phyloP scores from a whole-genome alignment of 2,888 invertebrate genomes.

The Marasmarcha lunaedactyla region DNA sequence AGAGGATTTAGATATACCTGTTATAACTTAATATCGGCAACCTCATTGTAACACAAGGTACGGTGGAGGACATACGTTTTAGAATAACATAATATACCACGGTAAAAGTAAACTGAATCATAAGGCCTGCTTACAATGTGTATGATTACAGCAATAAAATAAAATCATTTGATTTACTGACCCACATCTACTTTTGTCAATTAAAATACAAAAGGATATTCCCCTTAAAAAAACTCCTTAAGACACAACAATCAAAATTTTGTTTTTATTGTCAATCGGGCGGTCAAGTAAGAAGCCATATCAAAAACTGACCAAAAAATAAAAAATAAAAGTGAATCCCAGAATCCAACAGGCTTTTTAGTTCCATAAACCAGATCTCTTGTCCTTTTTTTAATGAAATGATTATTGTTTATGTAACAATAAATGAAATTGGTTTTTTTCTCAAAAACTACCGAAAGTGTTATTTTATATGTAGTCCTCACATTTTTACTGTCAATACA shows the following conservation, averaged over 20 bases:
- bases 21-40: too few relatives aligned
- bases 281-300: slow-evolving; percentile 54
- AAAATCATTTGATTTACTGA: too few relatives aligned
- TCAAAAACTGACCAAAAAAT: slow-evolving; percentile 39
- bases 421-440: slow-evolving; percentile 1
- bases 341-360: slow-evolving; percentile 28
- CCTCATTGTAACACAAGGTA: too few relatives aligned
- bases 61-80: too few relatives aligned
- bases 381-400: not conserved
- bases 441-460: not conserved
- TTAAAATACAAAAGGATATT: too few relatives aligned
- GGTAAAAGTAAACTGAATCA: too few relatives aligned
- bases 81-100: too few relatives aligned
- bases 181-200: too few relatives aligned
- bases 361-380: not conserved
- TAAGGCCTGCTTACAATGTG: too few relatives aligned
- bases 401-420: slow-evolving; percentile 1
- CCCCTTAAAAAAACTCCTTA: slow-evolving; percentile 42
- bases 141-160: too few relatives aligned
- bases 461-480: not conserved
- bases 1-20: too few relatives aligned
- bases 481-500: not conserved
- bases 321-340: slow-evolving; percentile 39
- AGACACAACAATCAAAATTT: slow-evolving; percentile 67
- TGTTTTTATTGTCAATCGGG: slow-evolving; percentile 67